These are phyloP conservation scores for Heliconius aoede DNA, from an alignment of 2,888 invertebrate species.

Conservation along the genomic window DNA sequence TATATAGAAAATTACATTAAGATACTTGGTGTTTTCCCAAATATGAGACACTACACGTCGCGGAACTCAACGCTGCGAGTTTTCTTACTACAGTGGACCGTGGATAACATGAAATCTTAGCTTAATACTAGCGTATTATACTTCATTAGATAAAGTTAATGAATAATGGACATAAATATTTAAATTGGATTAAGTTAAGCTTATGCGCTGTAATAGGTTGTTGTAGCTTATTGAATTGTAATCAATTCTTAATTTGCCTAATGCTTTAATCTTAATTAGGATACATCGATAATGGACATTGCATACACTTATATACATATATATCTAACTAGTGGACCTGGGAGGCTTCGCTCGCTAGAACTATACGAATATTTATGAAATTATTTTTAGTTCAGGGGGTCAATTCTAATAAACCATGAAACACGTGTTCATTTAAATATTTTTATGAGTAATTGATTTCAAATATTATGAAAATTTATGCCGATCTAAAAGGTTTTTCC, in stretches of 20 bases:
- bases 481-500: too few relatives aligned
- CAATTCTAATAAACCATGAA: too few relatives aligned
- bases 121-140: background rate
- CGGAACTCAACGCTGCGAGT: background rate
- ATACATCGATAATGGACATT: background rate
- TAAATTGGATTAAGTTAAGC: constrained; percentile 17
- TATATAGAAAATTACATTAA: background rate
- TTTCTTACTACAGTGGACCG: background rate
- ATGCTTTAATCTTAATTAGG: constrained; percentile 13
- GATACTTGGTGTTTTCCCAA: background rate
- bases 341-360: too few relatives aligned
- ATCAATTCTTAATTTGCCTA: constrained; percentile 16
- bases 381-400: too few relatives aligned
- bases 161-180: constrained; percentile 5
- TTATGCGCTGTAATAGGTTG: background rate
- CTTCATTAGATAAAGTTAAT: background rate
- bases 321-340: too few relatives aligned
- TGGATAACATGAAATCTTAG: background rate
- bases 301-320: background rate
- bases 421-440: too few relatives aligned
- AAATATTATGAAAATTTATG: too few relatives aligned
- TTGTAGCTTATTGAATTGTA: constrained; percentile 1
- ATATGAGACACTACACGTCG: background rate
- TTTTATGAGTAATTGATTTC: too few relatives aligned
- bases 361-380: too few relatives aligned